Conservation (phyloP, 2,797 vertebrate species). For the Thunnus albacares region DNA sequence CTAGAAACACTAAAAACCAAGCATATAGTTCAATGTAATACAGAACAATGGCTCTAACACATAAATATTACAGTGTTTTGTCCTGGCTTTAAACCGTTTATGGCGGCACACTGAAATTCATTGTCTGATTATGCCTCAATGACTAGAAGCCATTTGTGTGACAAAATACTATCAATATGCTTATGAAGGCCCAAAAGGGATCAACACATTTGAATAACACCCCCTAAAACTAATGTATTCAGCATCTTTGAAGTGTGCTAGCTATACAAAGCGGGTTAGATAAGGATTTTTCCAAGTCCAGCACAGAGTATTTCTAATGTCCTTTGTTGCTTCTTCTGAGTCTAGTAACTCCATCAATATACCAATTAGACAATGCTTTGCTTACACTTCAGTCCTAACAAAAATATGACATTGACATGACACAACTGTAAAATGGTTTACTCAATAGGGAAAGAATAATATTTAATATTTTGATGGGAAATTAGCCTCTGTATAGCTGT, state of each 20-base stretch:
- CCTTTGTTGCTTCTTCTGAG: constrained; percentile 39
- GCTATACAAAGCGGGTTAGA: constrained; percentile 61
- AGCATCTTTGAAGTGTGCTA: constrained; percentile 69
- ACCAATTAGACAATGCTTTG: constrained; percentile 23
- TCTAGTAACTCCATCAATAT: constrained; percentile 19
- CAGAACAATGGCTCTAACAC: constrained; percentile 57
- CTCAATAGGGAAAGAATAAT: too few relatives aligned
- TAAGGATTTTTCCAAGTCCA: constrained; percentile 63
- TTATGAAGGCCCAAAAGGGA: constrained; percentile 79
- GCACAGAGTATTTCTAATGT: constrained; percentile 41
- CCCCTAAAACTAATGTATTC: constrained; percentile 73
- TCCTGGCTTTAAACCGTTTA: constrained; percentile 70
- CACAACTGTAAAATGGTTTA: too few relatives aligned
- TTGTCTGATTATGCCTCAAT: constrained; percentile 75
- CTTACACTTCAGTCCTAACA: constrained; percentile 23
- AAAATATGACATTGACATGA: background rate
- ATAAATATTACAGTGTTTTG: constrained; percentile 67
- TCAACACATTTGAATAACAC: constrained; percentile 75
- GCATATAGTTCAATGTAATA: constrained; percentile 40
- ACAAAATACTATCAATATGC: constrained; percentile 81
- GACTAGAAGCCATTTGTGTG: constrained; percentile 75
- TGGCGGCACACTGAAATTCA: constrained; percentile 60
- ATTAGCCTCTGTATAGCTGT: too few relatives aligned
- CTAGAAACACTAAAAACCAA: constrained; percentile 26
- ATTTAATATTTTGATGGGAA: too few relatives aligned